Percentiles rank a stretch among this genome's conserved stretches.
phyloP scores from a whole-genome alignment of 1,140 invertebrate species.

The Megalonaias nervosa region DNA sequence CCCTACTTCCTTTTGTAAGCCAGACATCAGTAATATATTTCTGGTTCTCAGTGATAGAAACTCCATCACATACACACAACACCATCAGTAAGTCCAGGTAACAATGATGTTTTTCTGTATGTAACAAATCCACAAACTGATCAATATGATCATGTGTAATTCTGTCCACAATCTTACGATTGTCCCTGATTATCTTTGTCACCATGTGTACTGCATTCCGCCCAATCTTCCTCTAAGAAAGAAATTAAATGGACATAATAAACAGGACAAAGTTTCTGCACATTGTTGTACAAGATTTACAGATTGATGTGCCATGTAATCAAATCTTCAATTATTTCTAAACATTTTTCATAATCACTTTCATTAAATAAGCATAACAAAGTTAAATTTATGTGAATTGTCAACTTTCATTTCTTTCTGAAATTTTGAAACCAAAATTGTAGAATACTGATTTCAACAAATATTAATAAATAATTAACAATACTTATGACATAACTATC shows the following conservation, averaged over 20 bases:
- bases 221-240: slow-evolving; percentile 55
- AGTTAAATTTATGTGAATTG: too few species aligned
- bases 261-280: too few species aligned
- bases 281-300: too few species aligned
- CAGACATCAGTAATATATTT: slow-evolving; percentile 59
- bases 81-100: slow-evolving; percentile 63
- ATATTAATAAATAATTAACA: too few species aligned
- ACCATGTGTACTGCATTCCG: slow-evolving; percentile 64
- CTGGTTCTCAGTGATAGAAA: slow-evolving; percentile 63
- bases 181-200: slow-evolving; percentile 63
- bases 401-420: too few species aligned
- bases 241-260: not conserved
- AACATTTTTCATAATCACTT: too few species aligned
- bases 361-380: too few species aligned
- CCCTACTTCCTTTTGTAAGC: slow-evolving; percentile 46
- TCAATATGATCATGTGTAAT: slow-evolving; percentile 60
- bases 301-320: too few species aligned
- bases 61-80: slow-evolving; percentile 64
- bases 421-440: too few species aligned
- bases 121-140: slow-evolving; percentile 54
- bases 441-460: too few species aligned
- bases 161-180: slow-evolving; percentile 64
- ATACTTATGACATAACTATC: too few species aligned
- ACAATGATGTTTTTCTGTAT: slow-evolving; percentile 60
- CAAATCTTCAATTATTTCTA: too few species aligned